Evolutionary conservation across 2,888 invertebrate species (phyloP), one percentile per base, ranked within the genome.

Genomic region (Cylindroiulus punctatus): DNA sequence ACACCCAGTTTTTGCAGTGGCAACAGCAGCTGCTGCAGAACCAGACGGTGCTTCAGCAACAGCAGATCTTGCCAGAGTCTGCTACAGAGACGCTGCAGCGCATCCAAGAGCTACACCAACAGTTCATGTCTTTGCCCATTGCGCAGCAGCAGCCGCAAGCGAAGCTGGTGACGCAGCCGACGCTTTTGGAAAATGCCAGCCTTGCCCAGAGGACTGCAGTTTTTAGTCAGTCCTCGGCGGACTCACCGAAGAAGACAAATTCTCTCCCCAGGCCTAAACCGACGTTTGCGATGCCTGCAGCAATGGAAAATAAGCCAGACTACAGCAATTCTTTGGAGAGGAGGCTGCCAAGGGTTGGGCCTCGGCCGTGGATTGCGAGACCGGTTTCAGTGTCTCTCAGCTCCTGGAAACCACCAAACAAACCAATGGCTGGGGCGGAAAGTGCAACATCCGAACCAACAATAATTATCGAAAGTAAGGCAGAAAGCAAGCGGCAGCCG

Each of bases 21-120:
- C 88, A 88, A 44, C 85, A 88, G 83, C 88, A 88, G 82, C 22
- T 88, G 42, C 32, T 88, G 52, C 85, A 85, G 32, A 88, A 88
- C 44, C 88, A 88, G 82, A 83, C 86, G 0, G 57, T 88, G 14
- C 84, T 88, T 10, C 88, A 87, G 42, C 44, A 86, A 26, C 87
- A 88, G 32, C 85, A 87, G n/a, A 86, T 86, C 8, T 32, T 86
- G 57, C 87, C 87, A 2, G 44, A 85, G 36, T 85, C 86, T 0
- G 36, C 87, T 0, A 82, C 85, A 5, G 85, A 85, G 19, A 82
- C 87, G 3, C 82, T 87, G 8, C 42, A 44, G 30, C 85, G 44
- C 17, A 30, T 84, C 10, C 85, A 86, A 83, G 86, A 87, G 26
- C 52, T 76, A 17, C 83, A 86, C 19, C 84, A 86, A 42, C 86